Conservation (phyloP, 2,113 vertebrate genomes). For the Tringa solitaria region DNA sequence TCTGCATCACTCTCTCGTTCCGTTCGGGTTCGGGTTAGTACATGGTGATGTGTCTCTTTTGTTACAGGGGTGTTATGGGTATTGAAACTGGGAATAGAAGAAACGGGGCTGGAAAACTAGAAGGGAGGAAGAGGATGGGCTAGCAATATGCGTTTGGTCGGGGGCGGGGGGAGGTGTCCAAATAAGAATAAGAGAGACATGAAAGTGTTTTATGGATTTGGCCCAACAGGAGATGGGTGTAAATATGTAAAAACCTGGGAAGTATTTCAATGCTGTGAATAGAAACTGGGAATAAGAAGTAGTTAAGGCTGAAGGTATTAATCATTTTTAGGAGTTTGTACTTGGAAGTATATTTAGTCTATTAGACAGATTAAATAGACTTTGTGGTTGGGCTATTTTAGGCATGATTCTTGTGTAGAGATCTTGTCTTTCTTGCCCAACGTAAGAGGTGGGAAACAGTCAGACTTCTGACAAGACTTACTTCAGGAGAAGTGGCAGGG, state of each 20-base stretch:
- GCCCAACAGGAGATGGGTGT: background rate
- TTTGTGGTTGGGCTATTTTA: background rate
- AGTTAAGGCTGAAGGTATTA: background rate
- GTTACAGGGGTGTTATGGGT: constrained; percentile 48
- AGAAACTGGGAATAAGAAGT: background rate
- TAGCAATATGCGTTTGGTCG: background rate
- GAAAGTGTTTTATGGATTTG: background rate
- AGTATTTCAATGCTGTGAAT: background rate
- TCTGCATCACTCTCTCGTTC: constrained; percentile 75
- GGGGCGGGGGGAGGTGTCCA: background rate
- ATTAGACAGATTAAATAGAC: background rate
- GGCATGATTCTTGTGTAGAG: background rate
- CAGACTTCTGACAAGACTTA: background rate
- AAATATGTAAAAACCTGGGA: background rate
- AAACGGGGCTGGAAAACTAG: background rate
- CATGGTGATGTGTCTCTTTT: constrained; percentile 75
- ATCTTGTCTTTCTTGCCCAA: background rate
- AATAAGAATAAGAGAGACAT: background rate
- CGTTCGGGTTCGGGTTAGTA: constrained; percentile 82
- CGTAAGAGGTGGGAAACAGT: background rate
- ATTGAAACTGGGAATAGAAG: background rate
- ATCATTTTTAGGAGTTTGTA: background rate
- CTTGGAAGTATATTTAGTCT: background rate
- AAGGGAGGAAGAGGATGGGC: background rate
- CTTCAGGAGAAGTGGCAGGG: background rate